phyloP scores from a whole-genome alignment of 2,888 invertebrate species.

The Heliconius erato region DNA sequence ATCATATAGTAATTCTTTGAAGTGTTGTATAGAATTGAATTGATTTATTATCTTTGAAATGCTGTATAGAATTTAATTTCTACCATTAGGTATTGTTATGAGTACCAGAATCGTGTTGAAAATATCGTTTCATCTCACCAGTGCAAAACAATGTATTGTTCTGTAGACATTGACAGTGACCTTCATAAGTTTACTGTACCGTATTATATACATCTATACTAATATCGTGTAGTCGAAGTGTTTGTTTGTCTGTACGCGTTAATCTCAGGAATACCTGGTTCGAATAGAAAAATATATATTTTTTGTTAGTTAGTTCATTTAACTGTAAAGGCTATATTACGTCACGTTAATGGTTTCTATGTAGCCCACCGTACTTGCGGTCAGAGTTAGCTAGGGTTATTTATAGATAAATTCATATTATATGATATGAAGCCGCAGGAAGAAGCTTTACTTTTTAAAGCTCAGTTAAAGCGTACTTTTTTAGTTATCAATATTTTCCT shows the following conservation, averaged over 20 bases:
- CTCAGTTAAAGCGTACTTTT: too few species aligned
- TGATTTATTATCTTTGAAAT: not conserved
- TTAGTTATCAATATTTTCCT: too few species aligned
- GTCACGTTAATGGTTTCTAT: too few species aligned
- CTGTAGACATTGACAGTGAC: conserved; percentile 36
- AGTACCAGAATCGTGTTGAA: conserved; percentile 27
- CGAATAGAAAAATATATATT: not conserved
- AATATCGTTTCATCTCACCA: conserved; percentile 22
- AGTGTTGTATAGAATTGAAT: conserved; percentile 1
- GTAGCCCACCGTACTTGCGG: too few species aligned
- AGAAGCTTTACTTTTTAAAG: too few species aligned
- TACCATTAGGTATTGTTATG: not conserved
- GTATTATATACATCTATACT: not conserved
- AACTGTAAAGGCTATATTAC: too few species aligned
- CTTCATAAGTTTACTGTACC: conserved; percentile 27
- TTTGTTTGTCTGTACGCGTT: not conserved
- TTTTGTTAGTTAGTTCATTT: not conserved
- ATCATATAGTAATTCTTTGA: not conserved
- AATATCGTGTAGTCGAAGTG: not conserved
- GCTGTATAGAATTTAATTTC: not conserved
- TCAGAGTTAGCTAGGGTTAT: too few species aligned
- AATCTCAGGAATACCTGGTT: not conserved
- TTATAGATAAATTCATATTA: too few species aligned
- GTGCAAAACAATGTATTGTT: conserved; percentile 42
- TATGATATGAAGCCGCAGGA: too few species aligned